Evolutionary conservation across 2,797 vertebrate genomes (phyloP).

Genomic region (Acropternis orthonyx): DNA sequence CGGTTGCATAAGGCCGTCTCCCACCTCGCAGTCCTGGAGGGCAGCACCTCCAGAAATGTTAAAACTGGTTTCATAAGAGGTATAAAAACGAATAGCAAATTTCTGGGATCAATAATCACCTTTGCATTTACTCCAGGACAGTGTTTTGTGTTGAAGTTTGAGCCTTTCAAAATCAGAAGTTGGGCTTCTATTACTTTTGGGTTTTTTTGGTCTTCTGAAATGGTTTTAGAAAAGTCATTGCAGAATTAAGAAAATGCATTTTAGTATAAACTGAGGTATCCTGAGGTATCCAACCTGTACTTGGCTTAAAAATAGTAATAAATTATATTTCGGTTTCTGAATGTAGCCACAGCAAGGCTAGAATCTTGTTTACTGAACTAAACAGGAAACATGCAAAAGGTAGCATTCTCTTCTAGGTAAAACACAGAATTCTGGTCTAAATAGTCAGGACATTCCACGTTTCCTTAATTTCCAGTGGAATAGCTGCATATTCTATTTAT

Average conservation of each 20-base stretch:
- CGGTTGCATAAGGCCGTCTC: conserved; percentile 45
- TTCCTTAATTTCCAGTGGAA: background rate
- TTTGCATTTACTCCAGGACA: background rate
- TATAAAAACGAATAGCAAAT: background rate
- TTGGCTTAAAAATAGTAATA: background rate
- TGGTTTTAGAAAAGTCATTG: background rate
- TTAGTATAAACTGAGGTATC: background rate
- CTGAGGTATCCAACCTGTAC: background rate
- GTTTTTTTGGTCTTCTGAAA: background rate
- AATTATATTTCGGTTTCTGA: background rate
- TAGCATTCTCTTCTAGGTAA: background rate
- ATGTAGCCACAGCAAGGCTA: background rate
- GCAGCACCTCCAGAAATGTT: background rate
- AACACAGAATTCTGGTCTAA: background rate
- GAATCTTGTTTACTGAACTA: background rate
- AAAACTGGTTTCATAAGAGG: background rate
- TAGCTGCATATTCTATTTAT: background rate
- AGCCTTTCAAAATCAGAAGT: background rate
- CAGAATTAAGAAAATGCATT: background rate
- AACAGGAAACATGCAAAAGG: fast-evolving
- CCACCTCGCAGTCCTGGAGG: conserved; percentile 24
- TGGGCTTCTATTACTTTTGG: fast-evolving
- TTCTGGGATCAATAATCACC: background rate
- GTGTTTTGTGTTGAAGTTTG: background rate
- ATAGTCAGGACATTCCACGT: background rate